Evolutionary conservation across 2,797 vertebrate species (phyloP).

Genomic region (Dipus sagitta): DNA sequence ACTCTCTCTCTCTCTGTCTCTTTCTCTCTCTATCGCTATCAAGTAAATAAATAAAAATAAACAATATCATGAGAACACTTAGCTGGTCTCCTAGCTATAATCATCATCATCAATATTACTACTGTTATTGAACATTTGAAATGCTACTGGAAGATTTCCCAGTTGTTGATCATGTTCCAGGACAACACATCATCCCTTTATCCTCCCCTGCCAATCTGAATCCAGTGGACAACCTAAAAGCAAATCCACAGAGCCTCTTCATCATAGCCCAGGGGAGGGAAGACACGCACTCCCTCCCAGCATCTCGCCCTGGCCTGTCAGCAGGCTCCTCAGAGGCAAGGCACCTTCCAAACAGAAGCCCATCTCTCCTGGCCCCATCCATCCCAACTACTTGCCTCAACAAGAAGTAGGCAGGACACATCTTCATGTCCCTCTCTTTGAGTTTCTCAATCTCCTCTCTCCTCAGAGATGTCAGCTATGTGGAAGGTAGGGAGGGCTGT

Average conservation of each 20-base stretch:
- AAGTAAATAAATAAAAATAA: too few relatives aligned
- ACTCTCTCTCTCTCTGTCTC: too few relatives aligned
- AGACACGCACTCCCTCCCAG: too few relatives aligned
- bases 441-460: background rate
- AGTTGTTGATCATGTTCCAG: background rate
- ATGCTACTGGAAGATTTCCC: background rate
- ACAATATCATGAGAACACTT: background rate
- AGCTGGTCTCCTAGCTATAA: background rate
- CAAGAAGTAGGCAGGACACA: background rate
- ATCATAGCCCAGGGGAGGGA: background rate
- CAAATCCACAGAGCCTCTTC: background rate
- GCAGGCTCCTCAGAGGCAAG: background rate
- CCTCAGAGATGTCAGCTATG: background rate
- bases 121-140: background rate
- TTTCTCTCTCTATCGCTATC: too few relatives aligned
- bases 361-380: accelerated
- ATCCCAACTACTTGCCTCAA: background rate
- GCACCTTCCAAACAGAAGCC: background rate
- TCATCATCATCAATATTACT: background rate
- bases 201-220: background rate
- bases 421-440: background rate
- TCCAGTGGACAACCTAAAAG: background rate
- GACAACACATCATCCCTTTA: background rate
- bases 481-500: accelerated
- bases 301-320: background rate